Evolutionary conservation across 2,888 invertebrate genomes (phyloP).

Genomic region (Folsomia manolachei): DNA sequence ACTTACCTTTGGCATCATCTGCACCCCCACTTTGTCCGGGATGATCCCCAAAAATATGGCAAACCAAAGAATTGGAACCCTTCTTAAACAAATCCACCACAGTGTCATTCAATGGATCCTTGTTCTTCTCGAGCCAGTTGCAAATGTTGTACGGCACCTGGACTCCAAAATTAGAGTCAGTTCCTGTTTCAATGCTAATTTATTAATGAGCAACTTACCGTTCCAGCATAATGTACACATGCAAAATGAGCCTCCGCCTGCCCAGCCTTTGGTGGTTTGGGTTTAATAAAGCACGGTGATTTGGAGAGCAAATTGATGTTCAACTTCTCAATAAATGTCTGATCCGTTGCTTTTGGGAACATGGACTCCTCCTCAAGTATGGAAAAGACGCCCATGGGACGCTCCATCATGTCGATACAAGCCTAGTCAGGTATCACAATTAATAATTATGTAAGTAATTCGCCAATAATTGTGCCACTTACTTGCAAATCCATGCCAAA

Average conservation of each 20-base stretch:
- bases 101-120: conserved; percentile 64
- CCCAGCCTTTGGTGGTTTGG: conserved; percentile 95
- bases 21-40: conserved; percentile 53
- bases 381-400: conserved; percentile 99
- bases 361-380: conserved; percentile 99
- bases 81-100: conserved; percentile 59
- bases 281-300: conserved; percentile 93
- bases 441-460: background rate
- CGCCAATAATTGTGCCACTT: background rate
- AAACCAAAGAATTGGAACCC: conserved; percentile 54
- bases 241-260: conserved; percentile 60
- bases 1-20: conserved; percentile 32
- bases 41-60: conserved; percentile 56
- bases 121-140: conserved; percentile 79
- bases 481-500: conserved; percentile 94
- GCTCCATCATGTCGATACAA: conserved; percentile 98
- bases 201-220: conserved; percentile 52
- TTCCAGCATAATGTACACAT: conserved; percentile 61
- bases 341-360: conserved; percentile 99
- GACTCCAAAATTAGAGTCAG: background rate
- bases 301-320: conserved; percentile 99
- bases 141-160: conserved; percentile 95
- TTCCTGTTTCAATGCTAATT: too few relatives aligned
- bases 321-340: conserved; percentile 97
- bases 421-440: conserved; percentile 62